Evolutionary conservation across 2,113 vertebrate genomes (phyloP).

Genomic region (Asarcornis scutulata): DNA sequence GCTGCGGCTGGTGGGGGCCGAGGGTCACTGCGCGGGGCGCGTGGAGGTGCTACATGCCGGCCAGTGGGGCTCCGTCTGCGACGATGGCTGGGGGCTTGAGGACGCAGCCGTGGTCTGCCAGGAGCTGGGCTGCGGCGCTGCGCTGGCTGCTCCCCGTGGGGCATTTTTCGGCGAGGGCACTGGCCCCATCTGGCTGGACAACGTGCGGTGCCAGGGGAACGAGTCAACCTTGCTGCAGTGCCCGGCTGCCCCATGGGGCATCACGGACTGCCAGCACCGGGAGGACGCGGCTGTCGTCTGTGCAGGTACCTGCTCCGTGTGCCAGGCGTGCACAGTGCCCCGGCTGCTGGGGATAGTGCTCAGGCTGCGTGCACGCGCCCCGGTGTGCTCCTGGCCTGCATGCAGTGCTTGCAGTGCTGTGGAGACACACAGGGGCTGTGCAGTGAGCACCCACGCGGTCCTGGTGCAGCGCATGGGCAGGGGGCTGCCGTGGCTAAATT

Average conservation of each 20-base stretch:
- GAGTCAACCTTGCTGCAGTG: neutral
- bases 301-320: neutral
- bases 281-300: slow-evolving; percentile 48
- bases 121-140: slow-evolving; percentile 63
- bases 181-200: slow-evolving; percentile 66
- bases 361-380: too few species aligned
- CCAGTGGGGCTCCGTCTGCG: slow-evolving; percentile 69
- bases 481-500: neutral
- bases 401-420: neutral
- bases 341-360: too few species aligned
- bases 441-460: too few species aligned
- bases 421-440: neutral
- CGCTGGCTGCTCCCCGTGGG: slow-evolving; percentile 42
- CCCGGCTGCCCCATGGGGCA: neutral
- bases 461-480: fast-evolving
- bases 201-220: slow-evolving; percentile 24
- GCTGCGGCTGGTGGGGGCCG: slow-evolving; percentile 32
- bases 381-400: neutral
- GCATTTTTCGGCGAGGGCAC: slow-evolving; percentile 75
- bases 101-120: slow-evolving; percentile 52
- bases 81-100: slow-evolving; percentile 59
- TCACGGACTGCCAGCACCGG: slow-evolving; percentile 46
- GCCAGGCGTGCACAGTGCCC: too few species aligned
- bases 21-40: slow-evolving; percentile 57
- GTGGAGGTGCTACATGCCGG: slow-evolving; percentile 59